phyloP scores from a whole-genome alignment of 1,140 invertebrate species.

The Ceratina japonica region DNA sequence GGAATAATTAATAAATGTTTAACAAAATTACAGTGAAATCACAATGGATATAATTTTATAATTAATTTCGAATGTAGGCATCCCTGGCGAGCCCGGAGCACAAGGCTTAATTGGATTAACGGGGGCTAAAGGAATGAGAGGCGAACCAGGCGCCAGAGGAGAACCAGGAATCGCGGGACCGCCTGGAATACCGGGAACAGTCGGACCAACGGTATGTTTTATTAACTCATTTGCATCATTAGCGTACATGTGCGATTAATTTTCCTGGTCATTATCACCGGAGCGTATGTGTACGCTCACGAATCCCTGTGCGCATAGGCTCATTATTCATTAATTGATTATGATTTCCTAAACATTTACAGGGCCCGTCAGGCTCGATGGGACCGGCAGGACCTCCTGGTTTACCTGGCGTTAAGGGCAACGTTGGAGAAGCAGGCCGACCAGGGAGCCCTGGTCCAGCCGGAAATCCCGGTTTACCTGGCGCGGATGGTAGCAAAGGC shows the following conservation, averaged over 20 bases:
- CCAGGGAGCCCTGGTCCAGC: constrained; percentile 84
- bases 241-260: too few species aligned
- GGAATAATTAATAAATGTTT: not conserved
- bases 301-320: too few species aligned
- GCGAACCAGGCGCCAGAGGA: constrained; percentile 87
- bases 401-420: constrained; percentile 86
- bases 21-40: not conserved
- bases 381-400: constrained; percentile 83
- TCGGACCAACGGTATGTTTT: constrained; percentile 57
- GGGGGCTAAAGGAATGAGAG: constrained; percentile 87
- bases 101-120: constrained; percentile 82
- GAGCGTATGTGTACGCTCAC: too few species aligned
- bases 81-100: constrained; percentile 82
- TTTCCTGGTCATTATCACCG: too few species aligned
- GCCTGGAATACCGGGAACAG: constrained; percentile 61
- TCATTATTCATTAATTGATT: too few species aligned
- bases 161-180: constrained; percentile 84
- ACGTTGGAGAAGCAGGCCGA: constrained; percentile 86
- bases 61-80: constrained; percentile 70
- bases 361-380: constrained; percentile 83
- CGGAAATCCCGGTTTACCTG: constrained; percentile 85
- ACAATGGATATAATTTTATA: not conserved
- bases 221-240: not conserved
- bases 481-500: constrained; percentile 85
- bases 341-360: too few species aligned